These are phyloP conservation scores for Peromyscus maniculatus DNA, from an alignment of 2,113 vertebrate genomes.

Conservation along the genomic window DNA sequence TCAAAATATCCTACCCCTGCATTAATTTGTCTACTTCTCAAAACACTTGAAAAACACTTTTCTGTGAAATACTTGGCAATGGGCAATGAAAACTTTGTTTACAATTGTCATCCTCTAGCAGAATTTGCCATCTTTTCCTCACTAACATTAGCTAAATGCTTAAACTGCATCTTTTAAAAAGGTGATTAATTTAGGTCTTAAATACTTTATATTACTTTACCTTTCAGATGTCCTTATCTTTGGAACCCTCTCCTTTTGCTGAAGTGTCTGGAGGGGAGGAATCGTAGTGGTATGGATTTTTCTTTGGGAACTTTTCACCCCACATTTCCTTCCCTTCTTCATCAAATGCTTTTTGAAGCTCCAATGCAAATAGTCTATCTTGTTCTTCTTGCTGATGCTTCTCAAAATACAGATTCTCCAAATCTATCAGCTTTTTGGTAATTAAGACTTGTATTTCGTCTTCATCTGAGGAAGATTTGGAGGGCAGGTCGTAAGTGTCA, in stretches of 20 bases:
- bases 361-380: constrained; percentile 90
- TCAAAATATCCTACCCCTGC: not conserved
- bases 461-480: constrained; percentile 1
- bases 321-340: constrained; percentile 87
- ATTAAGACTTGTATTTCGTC: constrained; percentile 59
- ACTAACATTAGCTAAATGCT: constrained; percentile 48
- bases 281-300: constrained; percentile 87
- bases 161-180: constrained; percentile 70
- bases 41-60: constrained; percentile 88
- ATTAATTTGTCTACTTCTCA: constrained; percentile 79
- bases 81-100: constrained; percentile 74
- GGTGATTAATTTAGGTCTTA: constrained; percentile 81
- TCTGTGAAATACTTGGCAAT: constrained; percentile 83
- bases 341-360: constrained; percentile 91
- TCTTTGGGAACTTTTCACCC: constrained; percentile 90
- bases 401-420: constrained; percentile 87
- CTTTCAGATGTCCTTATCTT: constrained; percentile 7
- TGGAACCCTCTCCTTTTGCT: constrained; percentile 56
- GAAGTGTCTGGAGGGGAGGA: constrained; percentile 15
- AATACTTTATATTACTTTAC: constrained; percentile 53
- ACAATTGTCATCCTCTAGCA: constrained; percentile 78
- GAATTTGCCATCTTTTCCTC: constrained; percentile 81
- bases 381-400: constrained; percentile 91
- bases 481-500: constrained; percentile 33
- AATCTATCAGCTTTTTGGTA: constrained; percentile 80